Percentiles rank a stretch among this genome's conserved stretches.
phyloP scores from a whole-genome alignment of 2,888 invertebrate species.

The Brenthis daphne region DNA sequence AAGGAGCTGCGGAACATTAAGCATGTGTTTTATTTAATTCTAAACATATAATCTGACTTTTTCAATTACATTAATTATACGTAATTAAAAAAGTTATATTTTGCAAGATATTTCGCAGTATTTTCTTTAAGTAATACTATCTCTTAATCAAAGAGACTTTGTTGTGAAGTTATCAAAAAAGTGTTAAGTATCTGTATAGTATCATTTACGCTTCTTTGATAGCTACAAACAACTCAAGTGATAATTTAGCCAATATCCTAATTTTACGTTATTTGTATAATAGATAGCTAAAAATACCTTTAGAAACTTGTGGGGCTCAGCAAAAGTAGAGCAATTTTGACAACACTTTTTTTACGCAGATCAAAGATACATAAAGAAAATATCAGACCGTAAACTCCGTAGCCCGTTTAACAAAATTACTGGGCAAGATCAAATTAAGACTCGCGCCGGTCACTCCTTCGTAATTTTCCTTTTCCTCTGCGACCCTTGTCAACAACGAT shows the following conservation, averaged over 20 bases:
- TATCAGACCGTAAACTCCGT: conserved; percentile 49
- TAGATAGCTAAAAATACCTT: too few species aligned
- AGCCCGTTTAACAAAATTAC: conserved; percentile 57
- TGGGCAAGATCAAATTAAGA: conserved; percentile 63
- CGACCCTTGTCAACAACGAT: conserved; percentile 68
- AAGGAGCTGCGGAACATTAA: background rate
- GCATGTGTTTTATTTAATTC: background rate
- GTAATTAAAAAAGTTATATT: too few species aligned
- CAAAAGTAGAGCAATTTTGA: conserved; percentile 19
- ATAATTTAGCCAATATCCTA: too few species aligned
- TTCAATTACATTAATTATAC: too few species aligned
- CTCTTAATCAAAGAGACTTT: too few species aligned
- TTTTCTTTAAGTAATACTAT: too few species aligned
- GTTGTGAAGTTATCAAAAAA: too few species aligned
- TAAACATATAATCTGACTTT: background rate
- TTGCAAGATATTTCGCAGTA: too few species aligned
- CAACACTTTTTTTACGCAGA: conserved; percentile 30
- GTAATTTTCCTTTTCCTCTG: conserved; percentile 64
- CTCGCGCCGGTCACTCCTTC: conserved; percentile 58
- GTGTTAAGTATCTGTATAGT: too few species aligned
- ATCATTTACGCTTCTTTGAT: too few species aligned
- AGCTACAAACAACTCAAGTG: too few species aligned
- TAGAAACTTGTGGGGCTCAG: background rate
- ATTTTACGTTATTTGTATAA: too few species aligned
- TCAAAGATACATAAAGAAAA: conserved; percentile 48